phyloP scores from a whole-genome alignment of 2,888 invertebrate species.

The Chloroclystis v-ata region DNA sequence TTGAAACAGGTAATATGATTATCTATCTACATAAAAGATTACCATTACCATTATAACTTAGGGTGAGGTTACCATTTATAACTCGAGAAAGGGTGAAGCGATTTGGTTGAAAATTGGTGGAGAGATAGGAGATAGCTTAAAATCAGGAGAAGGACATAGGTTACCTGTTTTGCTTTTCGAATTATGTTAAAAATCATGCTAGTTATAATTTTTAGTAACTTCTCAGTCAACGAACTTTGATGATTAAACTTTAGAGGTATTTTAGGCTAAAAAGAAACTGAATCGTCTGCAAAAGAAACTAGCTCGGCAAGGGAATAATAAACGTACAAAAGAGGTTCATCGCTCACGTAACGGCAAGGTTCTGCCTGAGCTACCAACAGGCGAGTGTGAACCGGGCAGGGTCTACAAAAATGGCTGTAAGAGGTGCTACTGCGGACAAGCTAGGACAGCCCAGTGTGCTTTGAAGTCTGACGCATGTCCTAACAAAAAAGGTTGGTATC shows the following conservation, averaged over 20 bases:
- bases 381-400: constrained; percentile 46
- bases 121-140: background rate
- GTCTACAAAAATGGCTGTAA: constrained; percentile 43
- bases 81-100: no score
- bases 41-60: no score
- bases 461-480: constrained; percentile 26
- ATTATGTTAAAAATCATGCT: no score
- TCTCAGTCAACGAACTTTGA: no score
- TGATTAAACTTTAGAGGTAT: no score
- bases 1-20: no score
- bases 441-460: constrained; percentile 31
- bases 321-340: background rate
- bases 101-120: no score
- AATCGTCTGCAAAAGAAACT: background rate
- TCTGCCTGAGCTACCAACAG: constrained; percentile 26
- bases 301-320: background rate
- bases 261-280: background rate
- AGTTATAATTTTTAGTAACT: no score
- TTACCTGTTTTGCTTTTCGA: no score
- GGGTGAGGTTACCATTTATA: no score
- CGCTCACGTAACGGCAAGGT: background rate
- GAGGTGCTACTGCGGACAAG: constrained; percentile 49
- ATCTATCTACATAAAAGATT: no score
- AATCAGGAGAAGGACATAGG: background rate
- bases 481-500: constrained; percentile 21